phyloP scores from a whole-genome alignment of 2,113 vertebrate species.

The Peucedramus taeniatus region DNA sequence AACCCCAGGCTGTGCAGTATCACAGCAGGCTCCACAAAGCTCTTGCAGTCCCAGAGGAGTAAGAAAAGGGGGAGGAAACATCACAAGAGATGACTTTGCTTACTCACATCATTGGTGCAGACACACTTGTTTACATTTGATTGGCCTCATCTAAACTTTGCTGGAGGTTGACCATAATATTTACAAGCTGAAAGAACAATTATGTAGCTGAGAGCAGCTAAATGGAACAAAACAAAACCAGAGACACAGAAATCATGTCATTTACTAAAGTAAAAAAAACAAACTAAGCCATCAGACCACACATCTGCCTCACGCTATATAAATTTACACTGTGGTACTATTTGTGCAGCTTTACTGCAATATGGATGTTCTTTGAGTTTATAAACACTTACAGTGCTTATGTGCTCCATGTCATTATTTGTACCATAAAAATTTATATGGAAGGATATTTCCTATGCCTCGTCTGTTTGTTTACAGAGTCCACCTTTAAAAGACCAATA shows the following conservation, averaged over 20 bases:
- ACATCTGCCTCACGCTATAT: constrained; percentile 18
- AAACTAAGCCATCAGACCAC: constrained; percentile 30
- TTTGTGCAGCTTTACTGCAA: not conserved
- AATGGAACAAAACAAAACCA: constrained; percentile 29
- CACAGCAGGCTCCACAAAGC: not conserved
- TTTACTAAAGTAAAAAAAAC: not conserved
- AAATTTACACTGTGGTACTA: not conserved
- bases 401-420: not conserved
- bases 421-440: constrained; percentile 8
- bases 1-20: not conserved
- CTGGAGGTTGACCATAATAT: constrained; percentile 65
- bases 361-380: not conserved
- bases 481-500: constrained; percentile 18
- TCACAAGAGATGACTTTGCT: not conserved
- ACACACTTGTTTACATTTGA: constrained; percentile 42
- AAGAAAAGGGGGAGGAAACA: constrained; percentile 11
- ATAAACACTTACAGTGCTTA: not conserved
- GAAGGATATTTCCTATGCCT: constrained; percentile 2
- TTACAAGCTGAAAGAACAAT: constrained; percentile 36
- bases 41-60: not conserved
- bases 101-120: constrained; percentile 1
- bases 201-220: constrained; percentile 50
- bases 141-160: constrained; percentile 48
- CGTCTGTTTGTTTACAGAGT: constrained; percentile 39
- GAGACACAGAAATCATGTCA: constrained; percentile 7